phyloP scores from a whole-genome alignment of 2,113 vertebrate species.

The Syngnathus floridae region DNA sequence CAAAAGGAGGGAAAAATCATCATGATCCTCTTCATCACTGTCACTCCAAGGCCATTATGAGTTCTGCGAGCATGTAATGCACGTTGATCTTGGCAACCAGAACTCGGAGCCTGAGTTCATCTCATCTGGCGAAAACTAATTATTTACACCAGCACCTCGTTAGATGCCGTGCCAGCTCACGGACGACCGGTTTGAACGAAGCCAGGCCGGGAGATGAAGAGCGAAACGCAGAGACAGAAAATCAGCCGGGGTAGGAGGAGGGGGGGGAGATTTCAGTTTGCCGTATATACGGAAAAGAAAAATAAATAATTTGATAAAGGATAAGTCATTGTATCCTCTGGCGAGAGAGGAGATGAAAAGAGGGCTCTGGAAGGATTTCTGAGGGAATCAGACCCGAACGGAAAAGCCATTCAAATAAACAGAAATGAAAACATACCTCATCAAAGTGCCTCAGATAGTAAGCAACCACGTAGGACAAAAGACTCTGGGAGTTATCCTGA shows the following conservation, averaged over 20 bases:
- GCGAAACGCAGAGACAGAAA: constrained; percentile 49
- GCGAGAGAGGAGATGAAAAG: constrained; percentile 65
- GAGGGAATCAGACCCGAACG: constrained; percentile 56
- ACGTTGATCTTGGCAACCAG: constrained; percentile 65
- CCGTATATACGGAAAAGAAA: constrained; percentile 61
- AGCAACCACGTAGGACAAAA: constrained; percentile 91
- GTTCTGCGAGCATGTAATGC: constrained; percentile 50
- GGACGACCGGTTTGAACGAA: constrained; percentile 62
- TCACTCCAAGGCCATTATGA: constrained; percentile 41
- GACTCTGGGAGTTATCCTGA: constrained; percentile 92
- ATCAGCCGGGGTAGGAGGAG: constrained; percentile 34
- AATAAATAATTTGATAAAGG: constrained; percentile 71
- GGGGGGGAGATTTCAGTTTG: constrained; percentile 53
- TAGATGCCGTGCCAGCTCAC: constrained; percentile 63
- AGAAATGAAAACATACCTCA: constrained; percentile 80
- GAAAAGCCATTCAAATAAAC: constrained; percentile 68
- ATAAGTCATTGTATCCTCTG: constrained; percentile 65
- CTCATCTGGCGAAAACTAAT: constrained; percentile 71
- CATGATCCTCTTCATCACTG: constrained; percentile 27
- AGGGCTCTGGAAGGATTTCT: constrained; percentile 54
- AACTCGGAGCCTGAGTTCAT: constrained; percentile 59
- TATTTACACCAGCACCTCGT: constrained; percentile 68
- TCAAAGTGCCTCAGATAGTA: constrained; percentile 96
- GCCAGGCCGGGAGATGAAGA: constrained; percentile 54
- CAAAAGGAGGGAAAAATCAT: constrained; percentile 10